phyloP scores from a whole-genome alignment of 1,140 invertebrate species.

The Neodiprion pinetum region DNA sequence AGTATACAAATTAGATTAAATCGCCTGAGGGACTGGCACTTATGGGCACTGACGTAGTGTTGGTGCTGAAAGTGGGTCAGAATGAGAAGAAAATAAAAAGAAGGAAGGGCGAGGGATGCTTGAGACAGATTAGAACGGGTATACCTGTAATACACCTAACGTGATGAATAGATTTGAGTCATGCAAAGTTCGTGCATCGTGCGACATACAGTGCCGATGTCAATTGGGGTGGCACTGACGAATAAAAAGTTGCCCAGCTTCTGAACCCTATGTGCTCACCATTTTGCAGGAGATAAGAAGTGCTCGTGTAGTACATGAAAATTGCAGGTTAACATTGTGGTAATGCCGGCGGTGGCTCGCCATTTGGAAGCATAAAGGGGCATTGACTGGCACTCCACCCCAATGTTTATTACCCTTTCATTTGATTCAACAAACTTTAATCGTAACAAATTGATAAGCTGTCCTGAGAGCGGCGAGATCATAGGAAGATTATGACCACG shows the following conservation, averaged over 20 bases:
- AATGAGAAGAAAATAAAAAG: neutral
- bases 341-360: slow-evolving; percentile 13
- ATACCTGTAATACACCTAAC: neutral
- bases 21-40: slow-evolving; percentile 56
- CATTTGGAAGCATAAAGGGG: slow-evolving; percentile 45
- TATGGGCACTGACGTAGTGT: neutral
- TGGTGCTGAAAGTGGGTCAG: neutral
- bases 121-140: neutral
- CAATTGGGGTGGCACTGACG: too few species aligned
- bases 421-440: slow-evolving; percentile 55
- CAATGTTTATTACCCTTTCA: slow-evolving; percentile 35
- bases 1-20: slow-evolving; percentile 63
- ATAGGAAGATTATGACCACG: slow-evolving; percentile 32
- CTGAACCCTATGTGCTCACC: too few species aligned
- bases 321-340: too few species aligned
- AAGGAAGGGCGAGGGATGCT: neutral
- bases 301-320: neutral
- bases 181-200: neutral
- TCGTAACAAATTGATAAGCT: slow-evolving; percentile 62
- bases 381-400: slow-evolving; percentile 52
- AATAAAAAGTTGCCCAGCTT: too few species aligned
- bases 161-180: neutral
- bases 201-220: too few species aligned
- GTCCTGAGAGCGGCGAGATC: slow-evolving; percentile 53
- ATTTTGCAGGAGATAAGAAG: neutral